These are phyloP conservation scores for Xerus rutilus DNA, from an alignment of 2,797 vertebrate species.

Conservation along the genomic window DNA sequence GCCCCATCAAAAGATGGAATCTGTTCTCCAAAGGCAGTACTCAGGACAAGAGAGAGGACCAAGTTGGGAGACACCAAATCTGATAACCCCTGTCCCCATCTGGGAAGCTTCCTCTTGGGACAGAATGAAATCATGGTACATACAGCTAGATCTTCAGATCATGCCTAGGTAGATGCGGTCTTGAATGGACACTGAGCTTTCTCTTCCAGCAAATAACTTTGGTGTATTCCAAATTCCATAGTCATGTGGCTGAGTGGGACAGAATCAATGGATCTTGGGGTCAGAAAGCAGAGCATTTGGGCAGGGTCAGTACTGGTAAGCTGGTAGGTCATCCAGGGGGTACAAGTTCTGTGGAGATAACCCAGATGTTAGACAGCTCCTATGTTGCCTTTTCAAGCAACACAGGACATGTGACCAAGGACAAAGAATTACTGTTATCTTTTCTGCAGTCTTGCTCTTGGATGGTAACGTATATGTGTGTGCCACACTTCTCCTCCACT, in stretches of 20 bases:
- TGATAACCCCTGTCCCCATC: background rate
- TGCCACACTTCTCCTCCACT: background rate
- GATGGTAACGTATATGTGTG: background rate
- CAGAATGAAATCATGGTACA: slow-evolving; percentile 22
- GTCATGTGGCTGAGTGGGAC: background rate
- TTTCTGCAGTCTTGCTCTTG: background rate
- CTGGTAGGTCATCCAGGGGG: background rate
- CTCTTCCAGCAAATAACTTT: background rate
- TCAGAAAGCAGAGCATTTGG: background rate
- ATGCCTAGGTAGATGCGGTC: background rate
- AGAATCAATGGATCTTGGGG: background rate
- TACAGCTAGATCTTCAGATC: background rate
- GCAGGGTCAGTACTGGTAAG: background rate
- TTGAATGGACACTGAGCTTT: background rate
- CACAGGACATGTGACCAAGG: too few relatives aligned
- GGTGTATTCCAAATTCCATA: background rate
- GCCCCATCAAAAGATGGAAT: background rate
- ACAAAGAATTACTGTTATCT: background rate
- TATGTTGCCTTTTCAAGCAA: too few relatives aligned
- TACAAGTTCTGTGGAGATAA: background rate
- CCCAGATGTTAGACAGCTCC: background rate
- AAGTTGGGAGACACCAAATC: background rate
- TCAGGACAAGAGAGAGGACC: background rate
- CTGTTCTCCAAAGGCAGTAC: background rate
- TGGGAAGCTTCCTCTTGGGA: background rate